Base-by-base conservation (phyloP, 2,888 invertebrate genomes). In the Nephrocerus scutellatus region DNA sequence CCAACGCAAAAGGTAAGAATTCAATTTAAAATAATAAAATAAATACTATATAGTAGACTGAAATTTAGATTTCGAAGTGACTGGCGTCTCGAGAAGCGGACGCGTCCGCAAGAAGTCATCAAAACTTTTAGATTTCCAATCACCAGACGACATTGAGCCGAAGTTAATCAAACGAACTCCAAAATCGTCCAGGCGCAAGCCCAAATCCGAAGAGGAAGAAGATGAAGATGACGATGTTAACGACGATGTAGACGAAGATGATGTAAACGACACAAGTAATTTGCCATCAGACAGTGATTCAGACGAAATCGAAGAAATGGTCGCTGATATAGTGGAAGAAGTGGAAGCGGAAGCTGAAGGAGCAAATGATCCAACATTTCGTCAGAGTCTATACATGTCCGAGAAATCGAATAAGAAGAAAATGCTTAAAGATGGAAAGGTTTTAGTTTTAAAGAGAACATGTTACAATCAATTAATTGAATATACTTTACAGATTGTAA, bases 81-180 rank as follows among this genome's bases (percentile, higher is more conserved):
- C 85, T 37, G 89, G 89, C 7, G 80, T 90, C 25, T 91, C 91
- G 3, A 76, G 91, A 41, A 90, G 91, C 53, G 91, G 91, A 15
- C 74, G 91, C 40, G 89, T 93, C 1, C 73, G 93, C 38, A 95
- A 95, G 71, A 95, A 93, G 68, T 93, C 92, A 13, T 91, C 92
- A 0, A 92, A 95, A 63, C 72, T 96, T 28, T 80, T 89, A 70
- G 95, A 92, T 66, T 95, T 92, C 70, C 88, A 89, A 62, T 88
- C 88, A 0, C 84, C 86, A 0, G 93, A 92, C 62, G 91, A 89
- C 57, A 79, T 85, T 34, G 87, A 70, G 29, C 58, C 63, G 24
- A 59, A 59, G 39, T 33, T 32, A 21, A 34, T 48, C n/a, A 57
- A 57, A 43, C 59, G 62, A 30, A 38, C 41, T 6, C 38, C 50